Base-by-base conservation (phyloP, 2,888 invertebrate species). In the Ommatoiulus sabulosus region DNA sequence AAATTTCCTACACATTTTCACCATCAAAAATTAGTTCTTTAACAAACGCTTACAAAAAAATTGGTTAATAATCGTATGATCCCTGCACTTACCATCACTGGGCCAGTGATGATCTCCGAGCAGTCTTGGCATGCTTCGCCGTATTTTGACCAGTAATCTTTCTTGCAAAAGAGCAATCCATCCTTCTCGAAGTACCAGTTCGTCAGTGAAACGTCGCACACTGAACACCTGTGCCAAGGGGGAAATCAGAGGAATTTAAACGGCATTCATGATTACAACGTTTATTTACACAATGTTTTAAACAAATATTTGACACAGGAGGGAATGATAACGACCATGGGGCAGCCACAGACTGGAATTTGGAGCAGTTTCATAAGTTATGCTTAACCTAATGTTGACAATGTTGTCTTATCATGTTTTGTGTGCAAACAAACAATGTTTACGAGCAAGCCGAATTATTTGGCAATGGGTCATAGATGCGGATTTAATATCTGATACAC, bases 141-240 rank as follows among this genome's bases (percentile, higher is more conserved):
- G 92, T 96, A 98, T 89, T 96, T 95, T 10, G 95, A 94, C 96
- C 96, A 97, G 92, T 97, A 98, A 93, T 98, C 97, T 90, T 95
- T 95, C 92, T 96, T 96, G 91, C 98, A 98, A 93, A 97, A 97
- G 86, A 98, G 94, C 90, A 97, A 92, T 0, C 97, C 97, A 91
- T 96, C 96, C 92, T 97, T 97, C 93, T 98, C 98, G 93, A 97
- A 97, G 93, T 98, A 98, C 98, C 98, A 98, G 90, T 95, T 95
- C 5, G 96, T 96, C 72, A 98, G 93, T 88, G 95, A 94, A n/a
- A 94, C 94, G 92, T 97, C 97, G 92, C 98, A 98, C 0, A 96
- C 97, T 17, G 97, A 97, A 93, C 98, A 98, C 92, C 98, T 97
- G 91, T 8, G 80, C 8, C 1, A 24, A 35, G 10, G 24, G 0